phyloP scores from a whole-genome alignment of 2,888 invertebrate species.

The Perizoma flavofasciatum region DNA sequence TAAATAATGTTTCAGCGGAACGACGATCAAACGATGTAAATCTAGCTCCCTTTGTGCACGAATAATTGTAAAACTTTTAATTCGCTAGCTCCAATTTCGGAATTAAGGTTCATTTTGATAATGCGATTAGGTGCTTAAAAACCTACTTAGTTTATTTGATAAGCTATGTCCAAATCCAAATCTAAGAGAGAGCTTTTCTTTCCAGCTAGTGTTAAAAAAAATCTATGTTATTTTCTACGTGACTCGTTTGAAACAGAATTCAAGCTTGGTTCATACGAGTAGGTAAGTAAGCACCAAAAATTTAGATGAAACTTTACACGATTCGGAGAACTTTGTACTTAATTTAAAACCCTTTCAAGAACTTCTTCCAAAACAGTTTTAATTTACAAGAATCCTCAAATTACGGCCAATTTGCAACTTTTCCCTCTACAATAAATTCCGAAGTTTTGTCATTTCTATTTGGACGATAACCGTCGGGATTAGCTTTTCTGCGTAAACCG shows the following conservation, averaged over 20 bases:
- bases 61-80: constrained; percentile 53
- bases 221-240: too few relatives aligned
- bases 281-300: too few relatives aligned
- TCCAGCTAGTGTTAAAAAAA: too few relatives aligned
- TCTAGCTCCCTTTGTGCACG: constrained; percentile 35
- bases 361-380: constrained; percentile 6
- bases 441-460: constrained; percentile 14
- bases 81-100: constrained; percentile 35
- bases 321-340: too few relatives aligned
- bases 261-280: too few relatives aligned
- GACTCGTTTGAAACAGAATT: too few relatives aligned
- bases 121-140: constrained; percentile 3
- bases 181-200: too few relatives aligned
- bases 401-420: constrained; percentile 3
- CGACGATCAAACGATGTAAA: constrained; percentile 23
- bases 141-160: too few relatives aligned
- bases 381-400: constrained; percentile 9
- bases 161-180: too few relatives aligned
- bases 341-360: not conserved
- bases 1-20: constrained; percentile 23
- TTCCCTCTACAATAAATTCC: constrained; percentile 18
- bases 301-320: too few relatives aligned
- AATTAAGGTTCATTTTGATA: constrained; percentile 14
- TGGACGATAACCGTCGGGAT: constrained; percentile 23
- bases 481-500: constrained; percentile 48